phyloP scores from a whole-genome alignment of 1,140 invertebrate species.

The Mycetomoellerius zeteki region DNA sequence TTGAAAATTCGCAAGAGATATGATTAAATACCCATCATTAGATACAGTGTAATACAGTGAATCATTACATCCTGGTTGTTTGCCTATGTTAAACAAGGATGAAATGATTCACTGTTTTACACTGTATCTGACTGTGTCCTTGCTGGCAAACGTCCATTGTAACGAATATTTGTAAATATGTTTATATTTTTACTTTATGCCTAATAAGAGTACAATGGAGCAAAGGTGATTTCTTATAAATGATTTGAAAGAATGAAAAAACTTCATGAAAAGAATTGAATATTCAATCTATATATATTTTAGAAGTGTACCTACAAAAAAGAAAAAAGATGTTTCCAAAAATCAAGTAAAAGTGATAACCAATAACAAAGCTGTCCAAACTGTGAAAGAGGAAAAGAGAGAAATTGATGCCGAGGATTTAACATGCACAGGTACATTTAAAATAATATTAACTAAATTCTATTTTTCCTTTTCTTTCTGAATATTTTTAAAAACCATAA shows the following conservation, averaged over 20 bases:
- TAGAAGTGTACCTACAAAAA: conserved; percentile 75
- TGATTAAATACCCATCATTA: too few relatives aligned
- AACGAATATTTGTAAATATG: background rate
- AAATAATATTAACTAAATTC: conserved; percentile 25
- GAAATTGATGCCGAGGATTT: conserved; percentile 88
- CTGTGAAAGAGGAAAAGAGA: conserved; percentile 84
- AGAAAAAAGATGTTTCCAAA: conserved; percentile 70
- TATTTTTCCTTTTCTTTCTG: conserved; percentile 16
- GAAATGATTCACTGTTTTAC: too few relatives aligned
- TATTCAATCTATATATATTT: conserved; percentile 17
- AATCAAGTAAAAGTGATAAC: conserved; percentile 82
- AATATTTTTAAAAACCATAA: background rate
- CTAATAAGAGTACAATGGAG: background rate
- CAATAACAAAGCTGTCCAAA: conserved; percentile 88
- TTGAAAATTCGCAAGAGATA: too few relatives aligned
- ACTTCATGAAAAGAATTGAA: background rate
- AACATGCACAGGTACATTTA: conserved; percentile 86
- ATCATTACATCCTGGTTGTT: too few relatives aligned
- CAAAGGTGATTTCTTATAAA: background rate
- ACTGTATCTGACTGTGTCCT: too few relatives aligned
- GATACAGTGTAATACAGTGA: too few relatives aligned
- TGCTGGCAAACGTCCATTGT: background rate
- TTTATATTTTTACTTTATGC: background rate
- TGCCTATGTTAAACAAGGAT: too few relatives aligned
- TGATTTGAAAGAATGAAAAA: background rate